A percentile compares a stretch with the other conserved stretches of the same genome.
These are phyloP conservation scores for Keiferia lycopersicella DNA, from an alignment of 2,888 invertebrate genomes.

Conservation along the genomic window DNA sequence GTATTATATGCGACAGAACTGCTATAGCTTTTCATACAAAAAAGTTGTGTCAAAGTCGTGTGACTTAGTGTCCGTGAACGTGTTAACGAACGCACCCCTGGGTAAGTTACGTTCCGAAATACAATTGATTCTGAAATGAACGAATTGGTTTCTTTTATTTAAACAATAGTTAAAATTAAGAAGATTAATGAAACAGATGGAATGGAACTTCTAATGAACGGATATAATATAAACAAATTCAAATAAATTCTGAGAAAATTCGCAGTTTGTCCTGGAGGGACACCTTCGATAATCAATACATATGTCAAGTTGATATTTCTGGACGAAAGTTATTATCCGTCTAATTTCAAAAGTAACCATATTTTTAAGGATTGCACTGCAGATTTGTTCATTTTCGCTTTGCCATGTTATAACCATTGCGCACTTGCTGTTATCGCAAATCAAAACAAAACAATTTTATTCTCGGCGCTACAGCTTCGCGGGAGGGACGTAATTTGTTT, in stretches of 20 bases:
- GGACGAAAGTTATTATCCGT: conserved; percentile 8
- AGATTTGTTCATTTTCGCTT: background rate
- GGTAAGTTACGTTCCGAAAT: background rate
- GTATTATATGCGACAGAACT: too few relatives aligned
- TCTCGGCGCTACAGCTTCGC: conserved; percentile 31
- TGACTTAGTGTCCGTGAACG: too few relatives aligned
- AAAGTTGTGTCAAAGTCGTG: too few relatives aligned
- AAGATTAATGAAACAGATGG: too few relatives aligned
- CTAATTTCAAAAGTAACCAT: background rate
- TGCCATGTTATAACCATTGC: conserved; percentile 21
- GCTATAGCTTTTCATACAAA: too few relatives aligned
- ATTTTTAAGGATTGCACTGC: background rate
- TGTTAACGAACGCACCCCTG: background rate
- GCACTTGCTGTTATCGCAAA: conserved; percentile 34
- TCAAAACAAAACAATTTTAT: conserved; percentile 36
- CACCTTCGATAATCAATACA: background rate
- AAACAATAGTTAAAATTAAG: too few relatives aligned
- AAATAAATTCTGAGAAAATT: background rate
- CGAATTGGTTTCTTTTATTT: background rate
- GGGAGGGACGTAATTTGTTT: conserved; percentile 32
- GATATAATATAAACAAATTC: background rate
- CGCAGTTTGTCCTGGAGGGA: too few relatives aligned
- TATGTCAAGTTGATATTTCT: background rate
- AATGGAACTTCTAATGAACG: too few relatives aligned
- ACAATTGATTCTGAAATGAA: background rate